phyloP scores from a whole-genome alignment of 2,113 vertebrate species.

The Sapajus apella region DNA sequence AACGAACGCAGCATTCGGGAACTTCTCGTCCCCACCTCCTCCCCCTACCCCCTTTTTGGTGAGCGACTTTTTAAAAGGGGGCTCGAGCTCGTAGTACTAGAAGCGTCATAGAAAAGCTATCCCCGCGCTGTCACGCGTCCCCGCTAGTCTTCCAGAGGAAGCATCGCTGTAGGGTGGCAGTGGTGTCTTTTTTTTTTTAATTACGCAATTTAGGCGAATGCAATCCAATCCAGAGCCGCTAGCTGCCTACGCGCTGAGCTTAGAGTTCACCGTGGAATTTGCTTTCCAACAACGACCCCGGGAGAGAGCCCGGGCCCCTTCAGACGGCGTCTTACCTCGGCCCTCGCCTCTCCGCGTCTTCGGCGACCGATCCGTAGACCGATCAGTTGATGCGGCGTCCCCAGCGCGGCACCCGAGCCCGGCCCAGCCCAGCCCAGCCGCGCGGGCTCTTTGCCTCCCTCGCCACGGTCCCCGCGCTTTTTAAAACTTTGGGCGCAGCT shows the following conservation, averaged over 20 bases:
- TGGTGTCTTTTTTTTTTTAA: background rate
- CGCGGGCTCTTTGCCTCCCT: background rate
- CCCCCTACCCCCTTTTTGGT: rapidly evolving
- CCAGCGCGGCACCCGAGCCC: conserved; percentile 3
- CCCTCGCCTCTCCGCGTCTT: background rate
- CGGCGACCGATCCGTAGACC: rapidly evolving
- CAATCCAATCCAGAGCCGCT: background rate
- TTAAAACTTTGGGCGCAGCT: conserved; percentile 32
- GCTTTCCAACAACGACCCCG: background rate
- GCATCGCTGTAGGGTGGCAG: background rate
- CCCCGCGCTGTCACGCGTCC: background rate
- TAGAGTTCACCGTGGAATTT: background rate
- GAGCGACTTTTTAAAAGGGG: background rate
- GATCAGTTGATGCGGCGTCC: background rate
- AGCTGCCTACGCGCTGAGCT: background rate
- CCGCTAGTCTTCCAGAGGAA: background rate
- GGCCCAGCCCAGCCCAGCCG: background rate
- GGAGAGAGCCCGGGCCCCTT: background rate
- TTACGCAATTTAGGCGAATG: conserved; percentile 35
- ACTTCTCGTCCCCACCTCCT: background rate
- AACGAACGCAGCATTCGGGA: background rate
- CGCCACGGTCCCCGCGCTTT: conserved; percentile 47
- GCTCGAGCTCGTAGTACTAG: background rate
- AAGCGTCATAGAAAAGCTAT: background rate
- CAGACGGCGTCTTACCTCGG: conserved; percentile 42